These are phyloP conservation scores for Atta texana DNA, from an alignment of 1,140 invertebrate genomes.

Conservation along the genomic window DNA sequence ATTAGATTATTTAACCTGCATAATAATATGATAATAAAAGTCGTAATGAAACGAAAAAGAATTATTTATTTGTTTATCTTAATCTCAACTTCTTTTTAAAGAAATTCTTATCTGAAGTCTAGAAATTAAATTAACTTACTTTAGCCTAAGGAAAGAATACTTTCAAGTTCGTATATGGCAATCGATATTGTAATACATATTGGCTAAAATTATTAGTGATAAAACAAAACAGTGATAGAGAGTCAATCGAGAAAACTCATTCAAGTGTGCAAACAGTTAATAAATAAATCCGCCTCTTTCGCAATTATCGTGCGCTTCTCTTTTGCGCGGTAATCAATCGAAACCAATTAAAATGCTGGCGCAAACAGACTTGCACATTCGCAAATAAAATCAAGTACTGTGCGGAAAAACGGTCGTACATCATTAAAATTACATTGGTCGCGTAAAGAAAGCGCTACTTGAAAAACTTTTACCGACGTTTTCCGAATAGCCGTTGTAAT, in stretches of 20 bases:
- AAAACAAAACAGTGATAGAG: neutral
- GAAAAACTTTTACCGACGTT: slow-evolving; percentile 60
- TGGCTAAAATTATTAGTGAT: slow-evolving; percentile 33
- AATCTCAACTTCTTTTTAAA: neutral
- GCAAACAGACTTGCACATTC: slow-evolving; percentile 23
- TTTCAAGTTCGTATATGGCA: neutral
- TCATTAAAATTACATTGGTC: slow-evolving; percentile 13
- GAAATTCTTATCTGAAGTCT: neutral
- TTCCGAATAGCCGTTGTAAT: slow-evolving; percentile 71
- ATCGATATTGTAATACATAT: neutral
- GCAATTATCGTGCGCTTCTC: slow-evolving; percentile 38
- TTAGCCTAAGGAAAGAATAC: neutral
- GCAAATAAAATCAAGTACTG: slow-evolving; percentile 43
- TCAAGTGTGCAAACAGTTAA: slow-evolving; percentile 51
- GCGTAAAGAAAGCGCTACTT: neutral
- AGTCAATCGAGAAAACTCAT: slow-evolving; percentile 39
- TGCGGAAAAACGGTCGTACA: neutral
- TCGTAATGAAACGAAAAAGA: neutral
- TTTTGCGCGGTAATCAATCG: slow-evolving; percentile 26
- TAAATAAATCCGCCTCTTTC: slow-evolving; percentile 43
- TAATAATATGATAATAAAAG: neutral
- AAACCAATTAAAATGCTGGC: slow-evolving; percentile 51
- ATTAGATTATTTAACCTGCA: neutral
- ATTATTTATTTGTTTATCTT: neutral
- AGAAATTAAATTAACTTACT: neutral